Base-by-base conservation (phyloP, 2,113 vertebrate genomes). In the Pachycephala philippinensis region DNA sequence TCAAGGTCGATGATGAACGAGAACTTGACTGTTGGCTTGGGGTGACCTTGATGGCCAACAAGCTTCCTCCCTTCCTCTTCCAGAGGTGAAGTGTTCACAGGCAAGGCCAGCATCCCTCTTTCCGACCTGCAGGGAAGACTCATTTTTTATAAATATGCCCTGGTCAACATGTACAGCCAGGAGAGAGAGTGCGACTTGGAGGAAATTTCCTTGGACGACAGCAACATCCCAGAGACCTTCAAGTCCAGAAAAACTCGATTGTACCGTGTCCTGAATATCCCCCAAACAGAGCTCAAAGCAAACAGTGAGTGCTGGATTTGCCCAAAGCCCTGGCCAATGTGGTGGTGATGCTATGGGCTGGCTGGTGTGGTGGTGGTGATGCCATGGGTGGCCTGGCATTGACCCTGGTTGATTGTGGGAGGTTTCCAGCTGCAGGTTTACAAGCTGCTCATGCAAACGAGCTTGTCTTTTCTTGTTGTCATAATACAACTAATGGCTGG, bases 131-230 rank as follows among this genome's bases (percentile, higher is more conserved):
- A 14, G 16, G 5, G 6, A 39, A 23, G 33, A 30, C 5, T 1
- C 49, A 37, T 72, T 40, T 53, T 63, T 11, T 72, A 84, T 27
- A 84, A 45, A 54, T 84, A 84, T 0, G 57, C 33, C 28, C 22
- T 84, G 1, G 1, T 84, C 7, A 27, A 84, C 47, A 14, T 5
- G 5, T 17, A 21, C 33, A 31, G 21, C 27, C 2, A 1, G 2
- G 14, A 18, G 13, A 26, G 47, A 31, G 17, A 26, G 33, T 72
- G 47, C 6, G 2, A 45, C 16, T 22, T 53, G 3, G 81, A 84
- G 57, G 17, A 45, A 2, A 14, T 72, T 53, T 21, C 57, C 14
- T 30, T 37, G 9, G 27, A 27, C 7, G 33, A 11, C 10, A 3
- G 2, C 8, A 5, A 42, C 31, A 5, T 23, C 39, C 31, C 10